These are phyloP conservation scores for Microtus pennsylvanicus DNA, from an alignment of 2,113 vertebrate species.

Conservation along the genomic window DNA sequence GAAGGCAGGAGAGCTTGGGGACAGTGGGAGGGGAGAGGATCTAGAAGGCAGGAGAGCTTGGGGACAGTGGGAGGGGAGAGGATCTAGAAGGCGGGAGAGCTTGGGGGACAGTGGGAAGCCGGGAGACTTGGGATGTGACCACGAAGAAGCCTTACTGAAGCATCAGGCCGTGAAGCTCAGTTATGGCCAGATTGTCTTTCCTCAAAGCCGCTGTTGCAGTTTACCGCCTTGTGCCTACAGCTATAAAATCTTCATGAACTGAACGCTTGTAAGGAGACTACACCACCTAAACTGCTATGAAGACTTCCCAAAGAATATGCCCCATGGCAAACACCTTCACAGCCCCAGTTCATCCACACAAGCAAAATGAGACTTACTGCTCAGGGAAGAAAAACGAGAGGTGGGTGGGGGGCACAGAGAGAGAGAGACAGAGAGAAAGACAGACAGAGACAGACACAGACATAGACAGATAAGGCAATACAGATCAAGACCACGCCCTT, in stretches of 20 bases:
- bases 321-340: background rate
- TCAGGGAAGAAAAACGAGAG: background rate
- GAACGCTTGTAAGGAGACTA: background rate
- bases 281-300: background rate
- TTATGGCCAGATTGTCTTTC: background rate
- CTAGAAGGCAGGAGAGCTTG: too few species aligned
- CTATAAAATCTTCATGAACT: background rate
- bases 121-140: background rate
- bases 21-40: too few species aligned
- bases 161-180: background rate
- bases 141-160: background rate
- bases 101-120: too few species aligned
- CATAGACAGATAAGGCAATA: background rate
- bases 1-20: too few species aligned
- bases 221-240: background rate
- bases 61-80: too few species aligned
- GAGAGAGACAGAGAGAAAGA: background rate
- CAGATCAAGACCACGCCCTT: background rate
- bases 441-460: background rate
- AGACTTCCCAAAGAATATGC: background rate
- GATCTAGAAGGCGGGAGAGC: too few species aligned
- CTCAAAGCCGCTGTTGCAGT: background rate
- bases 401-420: too few species aligned
- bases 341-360: background rate
- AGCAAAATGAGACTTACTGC: background rate